Evolutionary conservation across 2,797 vertebrate species (phyloP).

Genomic region (Myotis myotis): DNA sequence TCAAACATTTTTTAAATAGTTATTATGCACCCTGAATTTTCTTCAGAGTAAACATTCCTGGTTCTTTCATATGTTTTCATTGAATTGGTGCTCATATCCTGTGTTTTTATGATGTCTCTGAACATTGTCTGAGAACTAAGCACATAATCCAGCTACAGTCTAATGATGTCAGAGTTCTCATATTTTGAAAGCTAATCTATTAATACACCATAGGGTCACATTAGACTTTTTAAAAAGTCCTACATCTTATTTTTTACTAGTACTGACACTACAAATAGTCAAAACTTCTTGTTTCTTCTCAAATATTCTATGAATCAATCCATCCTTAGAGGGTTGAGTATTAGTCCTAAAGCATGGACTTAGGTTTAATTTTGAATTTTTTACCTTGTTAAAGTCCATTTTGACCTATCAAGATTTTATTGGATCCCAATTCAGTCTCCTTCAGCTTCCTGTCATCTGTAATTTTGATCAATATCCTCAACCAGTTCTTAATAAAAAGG

Average conservation of each 20-base stretch:
- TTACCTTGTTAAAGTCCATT: constrained; percentile 18
- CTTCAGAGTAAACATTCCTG: not conserved
- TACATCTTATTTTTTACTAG: not conserved
- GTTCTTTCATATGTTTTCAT: not conserved
- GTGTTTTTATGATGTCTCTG: not conserved
- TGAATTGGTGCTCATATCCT: not conserved
- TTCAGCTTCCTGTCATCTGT: constrained; percentile 36
- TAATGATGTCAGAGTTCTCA: not conserved
- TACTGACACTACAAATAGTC: not conserved
- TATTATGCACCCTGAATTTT: not conserved
- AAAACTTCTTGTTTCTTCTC: constrained; percentile 23
- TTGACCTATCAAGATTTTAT: constrained; percentile 32
- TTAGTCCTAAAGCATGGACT: constrained; percentile 25
- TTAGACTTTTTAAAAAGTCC: not conserved
- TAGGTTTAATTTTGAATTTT: constrained; percentile 10
- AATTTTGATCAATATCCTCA: constrained; percentile 46
- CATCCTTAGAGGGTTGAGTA: not conserved
- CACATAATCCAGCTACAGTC: not conserved
- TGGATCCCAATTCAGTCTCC: not conserved
- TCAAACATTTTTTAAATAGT: not conserved
- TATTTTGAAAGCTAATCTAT: constrained; percentile 23
- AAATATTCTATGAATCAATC: not conserved
- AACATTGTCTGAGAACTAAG: not conserved
- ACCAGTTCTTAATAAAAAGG: constrained; percentile 39
- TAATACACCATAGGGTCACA: not conserved